Evolutionary conservation across 2,888 invertebrate genomes (phyloP), one percentile per base, ranked within the genome.

Genomic region (Leptinotarsa rubiginosa): DNA sequence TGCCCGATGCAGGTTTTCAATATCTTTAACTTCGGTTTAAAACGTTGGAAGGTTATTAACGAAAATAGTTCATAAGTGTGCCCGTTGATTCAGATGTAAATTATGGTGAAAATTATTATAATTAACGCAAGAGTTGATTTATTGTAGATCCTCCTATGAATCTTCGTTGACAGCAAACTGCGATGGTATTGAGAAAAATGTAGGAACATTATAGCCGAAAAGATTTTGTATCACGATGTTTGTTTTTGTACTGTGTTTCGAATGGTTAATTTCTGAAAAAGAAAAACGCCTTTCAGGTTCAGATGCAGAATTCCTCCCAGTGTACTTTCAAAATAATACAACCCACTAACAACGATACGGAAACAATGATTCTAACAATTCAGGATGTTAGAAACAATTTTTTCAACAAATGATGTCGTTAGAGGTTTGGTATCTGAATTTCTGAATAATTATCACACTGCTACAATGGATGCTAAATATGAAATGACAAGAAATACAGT

Each of bases 211-310:
- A 78, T 81, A 80, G 82, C 83, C 84, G 82, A 81, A 85, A 81
- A 77, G 69, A 75, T 75, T 74, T 78, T 80, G 78, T 84, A 85
- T 84, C 85, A 85, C 85, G 83, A 83, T 81, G 75, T 78, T 79
- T 72, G 81, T 81, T 86, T 85, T 86, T 86, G 85, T 86, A 86
- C 86, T 87, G 84, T 85, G 78, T 82, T 85, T 85, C 85, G 81
- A 85, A 86, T 84, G 81, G 72, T 74, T 71, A 80, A 82, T 80
- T 81, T 82, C 82, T 82, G 82, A 71, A 82, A 82, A 69, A 72
- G 77, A 79, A 65, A 72, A 75, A 77, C 18, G 64, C 18, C 50
- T n/a, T 25, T 65, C 52, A 65, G 50, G 52, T 22, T 20, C 3
- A n/a, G 15, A 54, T 5, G 4, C 12, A 56, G 16, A 50, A 49